Evolutionary conservation across 1,140 invertebrate species (phyloP), one percentile per base, ranked within the genome.

Genomic region (Pseudomyrmex concolor): DNA sequence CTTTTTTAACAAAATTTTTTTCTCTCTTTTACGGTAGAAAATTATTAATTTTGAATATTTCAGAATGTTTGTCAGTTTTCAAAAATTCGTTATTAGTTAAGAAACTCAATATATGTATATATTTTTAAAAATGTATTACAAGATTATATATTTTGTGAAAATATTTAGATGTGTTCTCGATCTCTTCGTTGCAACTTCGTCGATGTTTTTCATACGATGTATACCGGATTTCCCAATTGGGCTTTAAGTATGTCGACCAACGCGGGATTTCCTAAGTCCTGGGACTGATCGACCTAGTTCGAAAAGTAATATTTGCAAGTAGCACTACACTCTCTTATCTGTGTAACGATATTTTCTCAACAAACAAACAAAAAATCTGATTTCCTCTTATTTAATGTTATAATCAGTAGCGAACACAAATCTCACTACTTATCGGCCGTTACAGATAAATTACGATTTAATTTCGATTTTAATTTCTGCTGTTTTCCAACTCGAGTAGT

Each of bases 221-320:
- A 34, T 34, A 77, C 43, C 62, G 72, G 72, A 66, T 76, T 83
- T 76, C 71, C 81, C 71, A 83, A 55, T 50, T 77, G 62, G 60
- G 45, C 43, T 83, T 77, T 76, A 66, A 67, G 71, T 66, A 83
- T 59, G 51, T 83, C 72, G 62, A 59, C 25, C 9, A 12, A 8
- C 34, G 50, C n/a, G 50, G 62, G 17, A 51, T 77, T 67, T 15
- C 34, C 34, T 19, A 76, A 76, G 62, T 76, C 72, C 45, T 59
- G 48, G 63, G 74, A 68, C 43, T n/a, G 67, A 84, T 80, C 74
- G 74, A 84, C 74, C 82, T 80, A 84, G 63, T 80, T 84, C 74
- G 57, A 12, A 10, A 84, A 84, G 74, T 84, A 80, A 84, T 80
- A 84, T 48, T 80, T 22, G 17, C 45, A 22, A 19, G 54, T 68